Evolutionary conservation across 30 jellyfish, hydroid and myxozoan genomes (phyloP), one percentile per base, ranked within the genome.

Genomic region (Cassiopea xamachana): DNA sequence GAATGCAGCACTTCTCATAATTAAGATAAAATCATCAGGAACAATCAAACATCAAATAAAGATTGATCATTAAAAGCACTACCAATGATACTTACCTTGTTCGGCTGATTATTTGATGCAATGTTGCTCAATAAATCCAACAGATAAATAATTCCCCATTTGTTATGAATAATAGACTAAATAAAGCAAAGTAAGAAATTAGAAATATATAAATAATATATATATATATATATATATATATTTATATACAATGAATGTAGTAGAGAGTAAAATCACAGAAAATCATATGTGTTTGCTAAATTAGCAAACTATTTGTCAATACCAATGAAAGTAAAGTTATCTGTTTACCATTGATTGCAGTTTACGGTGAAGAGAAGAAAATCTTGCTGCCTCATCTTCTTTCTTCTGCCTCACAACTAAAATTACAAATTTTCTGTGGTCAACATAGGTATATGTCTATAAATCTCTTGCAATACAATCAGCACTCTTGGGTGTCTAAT

Each of bases 381-480:
- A 92, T 47, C 61, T 18, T 1, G 98, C 99, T 16, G 98, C 99
- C 17, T 96, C 99, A 19, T 77, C 67, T 75, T 84, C 97, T 62
- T 92, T 84, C 70, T 94, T 94, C 67, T 92, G 94, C 70, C 97
- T 77, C 17, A 91, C 99, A 74, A 96, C 99, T 96, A 82, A 73
- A 84, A 70, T 44, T 39, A 46, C 13, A 39, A 62, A 3, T 6
- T 13, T 3, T 1, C 74, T 62, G 4, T 13, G 12, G 13, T 5
- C 69, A 58, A 13, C 69, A 58, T 5, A 58, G 7, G 69, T 13
- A 58, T 58, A 13, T 58, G 69, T 7, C 69, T 13, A 58, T 5
- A 13, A 5, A 58, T 58, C 7, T 58, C 13, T 5, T 5, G 13
- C 69, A 58, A 58, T 7, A 7, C 13, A 5, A 5, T 58, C 69